Conservation (phyloP, 2,888 invertebrate genomes). For the Aporophyla nigra region DNA sequence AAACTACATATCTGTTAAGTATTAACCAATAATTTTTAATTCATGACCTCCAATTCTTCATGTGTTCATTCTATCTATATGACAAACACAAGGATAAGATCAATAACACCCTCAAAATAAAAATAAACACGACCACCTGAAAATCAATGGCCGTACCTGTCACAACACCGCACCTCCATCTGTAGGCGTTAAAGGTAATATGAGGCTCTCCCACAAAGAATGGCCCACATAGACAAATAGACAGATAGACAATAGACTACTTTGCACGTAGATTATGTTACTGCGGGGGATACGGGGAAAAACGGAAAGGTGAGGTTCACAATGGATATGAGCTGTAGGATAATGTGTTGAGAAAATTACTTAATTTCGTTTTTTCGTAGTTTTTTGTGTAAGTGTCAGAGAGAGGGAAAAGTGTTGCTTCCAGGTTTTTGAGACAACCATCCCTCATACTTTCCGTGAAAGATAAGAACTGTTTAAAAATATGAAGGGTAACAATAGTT, state of each 20-base stretch:
- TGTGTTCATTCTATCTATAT: too few relatives aligned
- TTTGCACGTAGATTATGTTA: slow-evolving; percentile 53
- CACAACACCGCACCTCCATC: slow-evolving; percentile 34
- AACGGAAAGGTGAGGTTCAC: slow-evolving; percentile 18
- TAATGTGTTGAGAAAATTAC: slow-evolving; percentile 19
- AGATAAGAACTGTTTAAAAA: background rate
- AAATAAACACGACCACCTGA: slow-evolving; percentile 1
- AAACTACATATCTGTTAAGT: background rate
- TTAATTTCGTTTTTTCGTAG: slow-evolving; percentile 5
- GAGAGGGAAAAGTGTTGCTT: background rate
- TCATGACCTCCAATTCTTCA: background rate
- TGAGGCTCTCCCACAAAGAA: slow-evolving; percentile 32
- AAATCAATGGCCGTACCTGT: slow-evolving; percentile 32
- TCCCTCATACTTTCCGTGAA: background rate
- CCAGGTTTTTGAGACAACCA: background rate
- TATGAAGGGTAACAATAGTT: too few relatives aligned
- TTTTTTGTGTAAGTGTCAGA: background rate
- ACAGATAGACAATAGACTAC: slow-evolving; percentile 62
- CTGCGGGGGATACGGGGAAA: background rate
- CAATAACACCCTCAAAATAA: background rate
- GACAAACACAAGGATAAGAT: background rate
- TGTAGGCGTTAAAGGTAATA: slow-evolving; percentile 39
- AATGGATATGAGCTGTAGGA: slow-evolving; percentile 30
- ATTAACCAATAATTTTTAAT: background rate
- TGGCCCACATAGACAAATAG: slow-evolving; percentile 42